These are phyloP conservation scores for Desmophyllum pertusum DNA, from an alignment of 92 coral and sea anemone genomes.

Conservation along the genomic window DNA sequence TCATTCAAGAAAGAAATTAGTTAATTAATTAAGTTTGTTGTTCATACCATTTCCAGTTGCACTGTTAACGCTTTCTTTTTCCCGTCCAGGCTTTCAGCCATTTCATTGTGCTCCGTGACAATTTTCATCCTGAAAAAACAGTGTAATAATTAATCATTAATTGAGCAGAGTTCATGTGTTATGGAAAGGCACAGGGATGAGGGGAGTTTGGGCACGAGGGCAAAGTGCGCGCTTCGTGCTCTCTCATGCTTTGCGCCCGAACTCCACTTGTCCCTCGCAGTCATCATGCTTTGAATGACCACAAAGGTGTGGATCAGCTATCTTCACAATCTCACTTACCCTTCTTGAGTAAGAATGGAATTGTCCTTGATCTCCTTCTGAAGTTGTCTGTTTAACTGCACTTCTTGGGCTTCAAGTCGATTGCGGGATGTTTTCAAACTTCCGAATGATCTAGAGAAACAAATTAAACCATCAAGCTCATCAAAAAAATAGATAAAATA, in stretches of 20 bases:
- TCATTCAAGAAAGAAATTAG: too few relatives aligned
- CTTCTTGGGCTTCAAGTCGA: slow-evolving; percentile 88
- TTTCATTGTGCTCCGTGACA: slow-evolving; percentile 84
- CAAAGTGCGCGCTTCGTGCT: too few relatives aligned
- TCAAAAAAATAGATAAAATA: too few relatives aligned
- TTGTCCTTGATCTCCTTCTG: slow-evolving; percentile 93
- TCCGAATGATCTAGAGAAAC: slow-evolving; percentile 59
- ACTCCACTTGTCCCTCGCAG: too few relatives aligned
- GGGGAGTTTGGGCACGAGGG: too few relatives aligned
- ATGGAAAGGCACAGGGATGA: too few relatives aligned
- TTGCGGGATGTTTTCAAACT: slow-evolving; percentile 92
- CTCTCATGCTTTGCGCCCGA: too few relatives aligned
- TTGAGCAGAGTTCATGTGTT: too few relatives aligned
- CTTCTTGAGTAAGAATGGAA: slow-evolving; percentile 90
- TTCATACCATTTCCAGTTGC: slow-evolving; percentile 60
- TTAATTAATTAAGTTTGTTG: too few relatives aligned
- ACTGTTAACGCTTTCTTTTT: slow-evolving; percentile 48
- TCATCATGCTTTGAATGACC: too few relatives aligned
- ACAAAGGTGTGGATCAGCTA: too few relatives aligned
- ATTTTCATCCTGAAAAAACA: slow-evolving; percentile 74
- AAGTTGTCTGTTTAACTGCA: slow-evolving; percentile 88
- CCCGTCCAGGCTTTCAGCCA: slow-evolving; percentile 55
- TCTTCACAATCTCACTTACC: slow-evolving; percentile 79
- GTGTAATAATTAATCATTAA: neutral
- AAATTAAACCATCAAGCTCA: neutral